These are phyloP conservation scores for Mobula hypostoma DNA, from an alignment of 2,113 vertebrate genomes.

Conservation along the genomic window DNA sequence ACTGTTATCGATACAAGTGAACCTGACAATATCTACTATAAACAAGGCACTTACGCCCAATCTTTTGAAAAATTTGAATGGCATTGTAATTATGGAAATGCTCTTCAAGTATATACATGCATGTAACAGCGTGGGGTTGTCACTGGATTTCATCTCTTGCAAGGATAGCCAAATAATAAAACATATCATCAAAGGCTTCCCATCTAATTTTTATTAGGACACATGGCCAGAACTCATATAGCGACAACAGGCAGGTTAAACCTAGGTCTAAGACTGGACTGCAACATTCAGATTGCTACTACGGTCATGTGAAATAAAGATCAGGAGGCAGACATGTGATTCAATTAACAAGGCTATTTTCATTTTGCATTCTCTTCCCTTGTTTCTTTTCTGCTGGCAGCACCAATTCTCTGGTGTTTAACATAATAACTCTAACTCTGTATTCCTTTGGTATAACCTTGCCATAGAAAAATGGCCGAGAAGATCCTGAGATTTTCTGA, in stretches of 20 bases:
- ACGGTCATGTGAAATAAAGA: too few species aligned
- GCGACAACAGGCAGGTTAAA: too few species aligned
- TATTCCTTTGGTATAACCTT: background rate
- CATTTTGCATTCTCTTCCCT: background rate
- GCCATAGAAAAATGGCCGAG: background rate
- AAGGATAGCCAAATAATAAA: too few species aligned
- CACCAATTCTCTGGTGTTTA: background rate
- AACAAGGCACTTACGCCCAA: background rate
- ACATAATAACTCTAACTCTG: background rate
- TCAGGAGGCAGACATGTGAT: too few species aligned
- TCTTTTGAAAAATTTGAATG: background rate
- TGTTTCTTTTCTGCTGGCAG: background rate
- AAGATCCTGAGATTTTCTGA: too few species aligned
- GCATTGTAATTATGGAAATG: background rate
- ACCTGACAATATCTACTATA: background rate
- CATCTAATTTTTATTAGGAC: too few species aligned
- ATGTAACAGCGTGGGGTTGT: background rate
- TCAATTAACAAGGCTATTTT: background rate
- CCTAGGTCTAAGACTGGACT: too few species aligned
- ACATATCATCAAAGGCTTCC: too few species aligned
- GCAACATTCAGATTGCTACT: too few species aligned
- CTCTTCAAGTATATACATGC: background rate
- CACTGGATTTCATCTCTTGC: background rate
- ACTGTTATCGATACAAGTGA: background rate
- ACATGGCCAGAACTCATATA: too few species aligned